phyloP scores from a whole-genome alignment of 2,888 invertebrate species.

The Eremobia ochroleuca region DNA sequence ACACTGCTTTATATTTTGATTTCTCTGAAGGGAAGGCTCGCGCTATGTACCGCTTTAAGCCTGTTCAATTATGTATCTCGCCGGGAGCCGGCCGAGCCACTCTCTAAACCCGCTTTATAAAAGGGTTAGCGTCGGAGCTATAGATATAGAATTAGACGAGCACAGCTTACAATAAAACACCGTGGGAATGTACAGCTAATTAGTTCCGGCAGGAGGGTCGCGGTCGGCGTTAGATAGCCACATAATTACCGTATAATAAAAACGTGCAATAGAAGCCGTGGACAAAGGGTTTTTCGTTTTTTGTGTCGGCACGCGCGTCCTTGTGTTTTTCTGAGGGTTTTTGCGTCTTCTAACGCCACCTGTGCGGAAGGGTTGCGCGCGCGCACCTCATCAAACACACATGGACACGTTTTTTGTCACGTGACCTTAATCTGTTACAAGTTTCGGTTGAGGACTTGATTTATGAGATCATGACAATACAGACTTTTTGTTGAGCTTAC shows the following conservation, averaged over 20 bases:
- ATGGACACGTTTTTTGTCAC: constrained; percentile 23
- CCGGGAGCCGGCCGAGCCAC: constrained; percentile 33
- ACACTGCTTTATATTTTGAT: constrained; percentile 86
- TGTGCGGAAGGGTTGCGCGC: constrained; percentile 64
- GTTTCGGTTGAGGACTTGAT: constrained; percentile 26
- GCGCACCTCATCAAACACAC: constrained; percentile 43
- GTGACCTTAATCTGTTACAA: constrained; percentile 40
- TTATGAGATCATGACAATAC: constrained; percentile 48
- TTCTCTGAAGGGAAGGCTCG: constrained; percentile 81
- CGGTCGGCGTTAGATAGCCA: constrained; percentile 79
- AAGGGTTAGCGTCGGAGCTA: constrained; percentile 45
- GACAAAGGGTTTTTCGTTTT: constrained; percentile 79
- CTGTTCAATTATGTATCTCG: constrained; percentile 81
- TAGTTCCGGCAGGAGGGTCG: constrained; percentile 78
- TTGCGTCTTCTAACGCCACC: constrained; percentile 69
- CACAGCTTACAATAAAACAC: constrained; percentile 43
- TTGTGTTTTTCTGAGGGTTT: constrained; percentile 73
- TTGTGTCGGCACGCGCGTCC: constrained; percentile 76
- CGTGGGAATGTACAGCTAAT: constrained; percentile 80
- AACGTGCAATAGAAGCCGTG: constrained; percentile 74
- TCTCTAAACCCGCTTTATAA: constrained; percentile 14
- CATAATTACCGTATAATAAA: constrained; percentile 72
- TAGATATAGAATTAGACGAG: constrained; percentile 26
- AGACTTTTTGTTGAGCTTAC: neutral
- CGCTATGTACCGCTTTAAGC: constrained; percentile 76